A percentile compares a stretch with the other conserved stretches of the same genome.
phyloP scores from a whole-genome alignment of 1,140 invertebrate species.

The Chrysomallon squamiferum region DNA sequence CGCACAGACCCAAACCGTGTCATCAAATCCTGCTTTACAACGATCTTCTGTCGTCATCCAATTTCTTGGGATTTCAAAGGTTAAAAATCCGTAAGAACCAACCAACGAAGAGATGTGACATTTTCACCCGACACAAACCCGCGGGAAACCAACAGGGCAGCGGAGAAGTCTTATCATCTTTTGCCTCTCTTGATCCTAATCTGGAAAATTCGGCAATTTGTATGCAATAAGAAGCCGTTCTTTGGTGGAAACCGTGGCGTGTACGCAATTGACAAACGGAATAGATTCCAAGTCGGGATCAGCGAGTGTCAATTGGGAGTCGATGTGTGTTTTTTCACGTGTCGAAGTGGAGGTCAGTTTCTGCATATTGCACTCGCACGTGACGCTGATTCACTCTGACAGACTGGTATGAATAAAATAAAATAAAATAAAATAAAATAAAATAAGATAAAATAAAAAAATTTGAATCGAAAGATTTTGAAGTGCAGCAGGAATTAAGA shows the following conservation, averaged over 20 bases:
- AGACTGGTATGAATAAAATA: conserved; percentile 6
- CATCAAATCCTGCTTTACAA: too few relatives aligned
- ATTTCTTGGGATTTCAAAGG: too few relatives aligned
- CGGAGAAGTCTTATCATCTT: not conserved
- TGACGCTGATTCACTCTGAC: conserved; percentile 4
- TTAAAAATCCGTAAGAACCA: too few relatives aligned
- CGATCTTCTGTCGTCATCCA: too few relatives aligned
- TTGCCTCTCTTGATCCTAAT: not conserved
- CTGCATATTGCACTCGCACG: conserved; percentile 3
- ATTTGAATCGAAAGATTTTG: not conserved
- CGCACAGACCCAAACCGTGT: too few relatives aligned
- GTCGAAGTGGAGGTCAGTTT: conserved; percentile 5
- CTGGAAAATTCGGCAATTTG: conserved; percentile 6
- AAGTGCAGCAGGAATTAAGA: not conserved
- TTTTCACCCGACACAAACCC: too few relatives aligned
- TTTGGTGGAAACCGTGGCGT: not conserved
- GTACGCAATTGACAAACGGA: conserved; percentile 6
- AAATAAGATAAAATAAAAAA: not conserved
- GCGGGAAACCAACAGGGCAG: too few relatives aligned
- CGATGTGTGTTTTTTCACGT: conserved; percentile 1
- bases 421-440: not conserved
- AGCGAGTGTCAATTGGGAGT: conserved; percentile 7
- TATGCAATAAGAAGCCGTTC: not conserved
- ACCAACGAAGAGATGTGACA: too few relatives aligned
- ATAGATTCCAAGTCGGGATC: not conserved